Conservation (phyloP, 2,113 vertebrate species). For the Tragulus kanchil region DNA sequence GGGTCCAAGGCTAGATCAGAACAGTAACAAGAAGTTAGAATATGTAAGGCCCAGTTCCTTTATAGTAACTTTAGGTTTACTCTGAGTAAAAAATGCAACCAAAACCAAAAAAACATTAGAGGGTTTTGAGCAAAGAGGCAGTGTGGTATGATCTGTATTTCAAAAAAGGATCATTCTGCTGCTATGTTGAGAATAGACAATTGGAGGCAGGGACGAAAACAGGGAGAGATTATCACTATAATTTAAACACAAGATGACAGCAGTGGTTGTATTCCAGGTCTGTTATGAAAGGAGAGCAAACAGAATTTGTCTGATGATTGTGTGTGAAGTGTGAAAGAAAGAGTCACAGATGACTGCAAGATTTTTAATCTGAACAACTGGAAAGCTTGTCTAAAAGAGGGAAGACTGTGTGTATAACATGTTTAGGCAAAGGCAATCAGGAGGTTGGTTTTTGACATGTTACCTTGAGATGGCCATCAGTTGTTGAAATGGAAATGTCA, state of each 20-base stretch:
- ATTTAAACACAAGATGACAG: background rate
- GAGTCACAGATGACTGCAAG: background rate
- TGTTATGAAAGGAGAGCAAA: background rate
- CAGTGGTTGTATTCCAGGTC: background rate
- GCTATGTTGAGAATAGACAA: background rate
- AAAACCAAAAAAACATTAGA: background rate
- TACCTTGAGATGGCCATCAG: background rate
- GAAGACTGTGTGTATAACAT: background rate
- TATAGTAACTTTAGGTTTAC: background rate
- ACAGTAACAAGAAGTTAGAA: background rate
- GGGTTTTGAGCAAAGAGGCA: background rate
- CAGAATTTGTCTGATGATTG: background rate
- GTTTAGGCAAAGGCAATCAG: background rate
- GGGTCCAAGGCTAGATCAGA: background rate
- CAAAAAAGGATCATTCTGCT: background rate
- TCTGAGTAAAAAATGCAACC: background rate
- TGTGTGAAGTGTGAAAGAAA: background rate
- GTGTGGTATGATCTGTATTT: background rate
- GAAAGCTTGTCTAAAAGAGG: background rate
- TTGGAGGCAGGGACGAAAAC: background rate
- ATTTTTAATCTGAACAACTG: background rate
- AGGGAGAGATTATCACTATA: background rate
- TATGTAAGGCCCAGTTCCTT: background rate
- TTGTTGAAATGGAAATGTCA: background rate
- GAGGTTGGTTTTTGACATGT: background rate